A percentile compares a stretch with the other conserved stretches of the same genome.
Conservation (phyloP, 2,888 invertebrate genomes). For the Amblyjoppa fuscipennis region DNA sequence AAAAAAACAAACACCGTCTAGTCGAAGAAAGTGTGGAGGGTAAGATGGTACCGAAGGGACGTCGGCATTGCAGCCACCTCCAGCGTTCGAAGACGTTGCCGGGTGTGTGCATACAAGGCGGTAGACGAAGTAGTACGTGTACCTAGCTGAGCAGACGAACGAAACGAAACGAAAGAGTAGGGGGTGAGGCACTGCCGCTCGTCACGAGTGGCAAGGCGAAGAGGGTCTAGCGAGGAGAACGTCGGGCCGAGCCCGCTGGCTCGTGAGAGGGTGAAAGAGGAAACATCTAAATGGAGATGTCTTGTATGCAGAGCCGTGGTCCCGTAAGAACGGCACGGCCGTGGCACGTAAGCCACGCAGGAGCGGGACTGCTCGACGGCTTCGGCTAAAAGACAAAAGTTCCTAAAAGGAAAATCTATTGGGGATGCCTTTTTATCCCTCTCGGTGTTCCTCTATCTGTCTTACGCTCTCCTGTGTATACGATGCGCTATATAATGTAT, state of each 20-base stretch:
- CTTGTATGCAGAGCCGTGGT: slow-evolving; percentile 81
- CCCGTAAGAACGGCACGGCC: slow-evolving; percentile 77
- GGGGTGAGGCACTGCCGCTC: slow-evolving; percentile 40
- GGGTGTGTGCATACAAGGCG: slow-evolving; percentile 14
- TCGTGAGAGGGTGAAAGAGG: slow-evolving; percentile 70
- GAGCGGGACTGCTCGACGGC: slow-evolving; percentile 51
- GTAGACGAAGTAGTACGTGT: slow-evolving; percentile 50
- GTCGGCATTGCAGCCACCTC: slow-evolving; percentile 25
- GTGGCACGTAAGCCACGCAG: slow-evolving; percentile 73
- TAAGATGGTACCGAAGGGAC: slow-evolving; percentile 40
- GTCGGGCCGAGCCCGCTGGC: slow-evolving; percentile 34
- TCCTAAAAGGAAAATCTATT: slow-evolving; percentile 79
- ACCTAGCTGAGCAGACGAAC: slow-evolving; percentile 54
- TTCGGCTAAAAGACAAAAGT: slow-evolving; percentile 80
- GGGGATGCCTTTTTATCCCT: slow-evolving; percentile 69
- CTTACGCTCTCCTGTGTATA: slow-evolving; percentile 53
- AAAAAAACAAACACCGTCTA: slow-evolving; percentile 66
- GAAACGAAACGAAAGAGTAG: slow-evolving; percentile 46
- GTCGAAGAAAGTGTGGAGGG: slow-evolving; percentile 46
- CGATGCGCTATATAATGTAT: neutral
- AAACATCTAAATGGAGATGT: slow-evolving; percentile 83
- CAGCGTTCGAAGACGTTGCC: slow-evolving; percentile 25
- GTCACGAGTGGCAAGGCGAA: slow-evolving; percentile 52
- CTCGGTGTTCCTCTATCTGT: slow-evolving; percentile 45
- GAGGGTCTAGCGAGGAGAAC: slow-evolving; percentile 54